These are phyloP conservation scores for Gouania willdenowi DNA, from an alignment of 2,797 vertebrate genomes.

Conservation along the genomic window DNA sequence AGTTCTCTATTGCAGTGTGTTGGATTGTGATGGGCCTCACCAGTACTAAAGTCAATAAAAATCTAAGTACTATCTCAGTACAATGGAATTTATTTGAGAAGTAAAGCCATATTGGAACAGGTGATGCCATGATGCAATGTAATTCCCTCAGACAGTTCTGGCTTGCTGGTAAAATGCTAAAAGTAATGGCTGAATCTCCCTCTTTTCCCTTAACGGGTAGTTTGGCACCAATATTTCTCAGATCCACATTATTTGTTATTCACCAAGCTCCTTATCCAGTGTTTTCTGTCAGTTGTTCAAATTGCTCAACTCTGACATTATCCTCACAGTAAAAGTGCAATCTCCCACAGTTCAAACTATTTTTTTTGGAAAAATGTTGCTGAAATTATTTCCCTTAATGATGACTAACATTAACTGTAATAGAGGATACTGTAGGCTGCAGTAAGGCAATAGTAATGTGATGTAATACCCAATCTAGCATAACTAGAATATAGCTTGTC, in stretches of 20 bases:
- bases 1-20: too few relatives aligned
- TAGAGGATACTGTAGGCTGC: too few relatives aligned
- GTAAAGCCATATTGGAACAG: constrained; percentile 52
- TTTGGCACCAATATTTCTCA: constrained; percentile 38
- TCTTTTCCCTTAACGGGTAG: constrained; percentile 48
- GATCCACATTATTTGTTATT: constrained; percentile 44
- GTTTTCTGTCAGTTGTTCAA: constrained; percentile 39
- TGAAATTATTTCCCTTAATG: too few relatives aligned
- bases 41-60: constrained; percentile 25
- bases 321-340: constrained; percentile 40
- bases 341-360: constrained; percentile 28
- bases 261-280: constrained; percentile 21
- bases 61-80: constrained; percentile 34
- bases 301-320: constrained; percentile 53
- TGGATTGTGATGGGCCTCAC: too few relatives aligned
- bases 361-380: constrained; percentile 57
- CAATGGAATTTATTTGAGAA: constrained; percentile 38
- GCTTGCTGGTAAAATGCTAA: constrained; percentile 59
- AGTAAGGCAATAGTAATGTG: too few relatives aligned
- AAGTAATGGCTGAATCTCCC: constrained; percentile 55
- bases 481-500: too few relatives aligned
- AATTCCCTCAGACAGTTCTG: constrained; percentile 45
- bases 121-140: constrained; percentile 56
- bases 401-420: too few relatives aligned
- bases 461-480: too few relatives aligned